Evolutionary conservation across 2,888 invertebrate species (phyloP).

Genomic region (Julus scandinavius): DNA sequence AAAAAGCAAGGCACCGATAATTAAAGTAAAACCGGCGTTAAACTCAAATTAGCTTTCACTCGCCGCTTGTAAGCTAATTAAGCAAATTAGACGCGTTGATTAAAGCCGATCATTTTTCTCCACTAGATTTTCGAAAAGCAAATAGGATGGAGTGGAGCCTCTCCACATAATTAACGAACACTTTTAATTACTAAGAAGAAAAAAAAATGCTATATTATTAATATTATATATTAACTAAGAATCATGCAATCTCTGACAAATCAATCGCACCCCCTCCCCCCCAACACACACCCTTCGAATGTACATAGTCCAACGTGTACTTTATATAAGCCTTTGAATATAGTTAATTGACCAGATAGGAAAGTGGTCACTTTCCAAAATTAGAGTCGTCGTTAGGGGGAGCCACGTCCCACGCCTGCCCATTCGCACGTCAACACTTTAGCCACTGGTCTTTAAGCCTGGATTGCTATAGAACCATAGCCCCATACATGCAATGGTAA

Average conservation of each 20-base stretch:
- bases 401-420: conserved; percentile 3
- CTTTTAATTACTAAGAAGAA: background rate
- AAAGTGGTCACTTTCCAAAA: conserved; percentile 3
- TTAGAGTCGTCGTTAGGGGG: conserved; percentile 4
- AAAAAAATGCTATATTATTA: conserved; percentile 25
- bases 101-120: background rate
- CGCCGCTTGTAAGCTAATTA: conserved; percentile 7
- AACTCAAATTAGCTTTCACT: conserved; percentile 41
- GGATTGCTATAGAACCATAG: background rate
- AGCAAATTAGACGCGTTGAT: background rate
- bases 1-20: background rate
- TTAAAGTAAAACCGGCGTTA: background rate
- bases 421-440: background rate
- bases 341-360: conserved; percentile 3
- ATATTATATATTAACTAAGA: conserved; percentile 35
- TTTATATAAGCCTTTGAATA: conserved; percentile 28
- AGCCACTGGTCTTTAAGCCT: background rate
- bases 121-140: conserved; percentile 14
- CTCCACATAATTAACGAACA: background rate
- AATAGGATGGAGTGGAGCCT: background rate
- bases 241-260: conserved; percentile 52
- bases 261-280: background rate
- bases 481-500: no score
- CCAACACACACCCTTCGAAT: conserved; percentile 2
- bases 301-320: conserved; percentile 42